These are phyloP conservation scores for Ferrisia virgata DNA, from an alignment of 2,888 invertebrate species.

Conservation along the genomic window DNA sequence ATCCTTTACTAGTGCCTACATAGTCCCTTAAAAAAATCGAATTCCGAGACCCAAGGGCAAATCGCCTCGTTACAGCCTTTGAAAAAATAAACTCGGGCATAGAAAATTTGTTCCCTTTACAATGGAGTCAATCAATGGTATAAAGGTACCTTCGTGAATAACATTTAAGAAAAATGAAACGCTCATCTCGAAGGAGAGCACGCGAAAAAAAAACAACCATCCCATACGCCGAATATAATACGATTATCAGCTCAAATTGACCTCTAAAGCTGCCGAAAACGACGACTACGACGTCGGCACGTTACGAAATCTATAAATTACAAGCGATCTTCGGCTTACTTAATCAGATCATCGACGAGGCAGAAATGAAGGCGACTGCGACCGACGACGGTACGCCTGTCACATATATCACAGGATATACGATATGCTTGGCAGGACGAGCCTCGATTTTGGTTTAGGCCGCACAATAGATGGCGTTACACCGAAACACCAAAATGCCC, in stretches of 20 bases:
- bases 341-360: conserved; percentile 34
- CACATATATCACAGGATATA: conserved; percentile 37
- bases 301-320: neutral
- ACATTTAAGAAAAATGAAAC: too few species aligned
- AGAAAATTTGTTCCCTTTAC: too few species aligned
- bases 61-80: too few species aligned
- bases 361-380: neutral
- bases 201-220: too few species aligned
- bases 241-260: neutral
- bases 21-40: too few species aligned
- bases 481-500: neutral
- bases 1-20: too few species aligned
- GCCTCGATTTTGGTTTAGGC: conserved; percentile 17
- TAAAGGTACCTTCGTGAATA: too few species aligned
- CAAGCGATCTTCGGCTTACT: conserved; percentile 7
- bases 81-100: too few species aligned
- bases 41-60: too few species aligned
- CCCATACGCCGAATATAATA: too few species aligned
- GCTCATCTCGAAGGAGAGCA: too few species aligned
- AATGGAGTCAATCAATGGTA: too few species aligned
- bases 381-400: conserved; percentile 23
- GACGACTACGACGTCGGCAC: neutral
- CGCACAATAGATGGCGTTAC: conserved; percentile 26
- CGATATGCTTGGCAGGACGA: conserved; percentile 16
- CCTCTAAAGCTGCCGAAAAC: neutral